phyloP scores from a whole-genome alignment of 2,113 vertebrate genomes.

The Paradoxurus hermaphroditus region DNA sequence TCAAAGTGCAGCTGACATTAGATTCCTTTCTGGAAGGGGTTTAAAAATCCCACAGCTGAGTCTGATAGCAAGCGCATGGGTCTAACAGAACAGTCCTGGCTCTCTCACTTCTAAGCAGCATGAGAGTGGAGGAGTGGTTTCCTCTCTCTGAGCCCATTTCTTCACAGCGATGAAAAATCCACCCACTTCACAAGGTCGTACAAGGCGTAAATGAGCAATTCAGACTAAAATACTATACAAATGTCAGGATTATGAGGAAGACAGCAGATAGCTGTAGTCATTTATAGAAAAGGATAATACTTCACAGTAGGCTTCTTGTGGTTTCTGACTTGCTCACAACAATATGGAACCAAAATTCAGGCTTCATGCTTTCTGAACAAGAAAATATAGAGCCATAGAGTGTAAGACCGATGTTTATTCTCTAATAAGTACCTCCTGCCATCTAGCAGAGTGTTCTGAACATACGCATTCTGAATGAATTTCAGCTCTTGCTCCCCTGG shows the following conservation, averaged over 20 bases:
- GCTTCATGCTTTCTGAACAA: background rate
- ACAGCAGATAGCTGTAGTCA: background rate
- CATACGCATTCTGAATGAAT: background rate
- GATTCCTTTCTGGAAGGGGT: background rate
- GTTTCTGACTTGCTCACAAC: background rate
- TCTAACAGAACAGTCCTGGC: background rate
- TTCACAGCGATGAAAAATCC: background rate
- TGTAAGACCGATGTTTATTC: background rate
- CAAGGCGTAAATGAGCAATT: slow-evolving; percentile 14
- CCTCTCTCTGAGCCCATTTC: background rate
- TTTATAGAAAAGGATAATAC: background rate
- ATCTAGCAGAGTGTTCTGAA: background rate
- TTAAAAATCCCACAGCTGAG: background rate
- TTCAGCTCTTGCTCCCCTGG: background rate
- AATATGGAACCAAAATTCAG: background rate
- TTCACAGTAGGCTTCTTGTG: background rate
- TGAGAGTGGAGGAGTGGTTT: background rate
- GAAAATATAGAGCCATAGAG: background rate
- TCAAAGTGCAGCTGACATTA: background rate
- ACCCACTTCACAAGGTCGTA: background rate
- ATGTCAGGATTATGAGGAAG: background rate
- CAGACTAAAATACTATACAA: background rate
- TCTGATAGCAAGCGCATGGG: background rate
- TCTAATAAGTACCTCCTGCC: background rate
- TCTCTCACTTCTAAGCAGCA: background rate